phyloP scores from a whole-genome alignment of 2,113 vertebrate genomes.

The Cercopithecus mona region DNA sequence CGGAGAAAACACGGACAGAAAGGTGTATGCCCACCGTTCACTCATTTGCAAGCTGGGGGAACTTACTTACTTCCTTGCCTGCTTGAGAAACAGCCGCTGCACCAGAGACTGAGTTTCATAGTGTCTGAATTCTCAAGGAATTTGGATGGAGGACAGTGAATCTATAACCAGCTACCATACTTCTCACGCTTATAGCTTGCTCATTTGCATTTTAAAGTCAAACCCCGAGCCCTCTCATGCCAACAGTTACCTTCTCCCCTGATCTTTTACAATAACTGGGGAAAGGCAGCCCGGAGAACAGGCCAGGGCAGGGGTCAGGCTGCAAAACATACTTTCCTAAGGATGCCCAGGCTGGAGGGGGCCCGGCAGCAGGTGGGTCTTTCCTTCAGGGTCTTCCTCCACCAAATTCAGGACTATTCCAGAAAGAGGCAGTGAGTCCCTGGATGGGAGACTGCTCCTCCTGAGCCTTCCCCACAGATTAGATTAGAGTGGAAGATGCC shows the following conservation, averaged over 20 bases:
- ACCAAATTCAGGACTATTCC: not conserved
- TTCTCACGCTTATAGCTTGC: not conserved
- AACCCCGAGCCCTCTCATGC: not conserved
- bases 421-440: not conserved
- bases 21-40: slow-evolving; percentile 3
- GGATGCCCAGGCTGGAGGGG: not conserved
- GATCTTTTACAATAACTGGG: not conserved
- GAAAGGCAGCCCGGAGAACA: not conserved
- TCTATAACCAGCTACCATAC: slow-evolving; percentile 63
- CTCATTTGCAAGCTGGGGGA: slow-evolving; percentile 44
- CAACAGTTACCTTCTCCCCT: not conserved
- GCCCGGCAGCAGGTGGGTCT: fast-evolving
- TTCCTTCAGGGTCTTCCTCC: not conserved
- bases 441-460: not conserved
- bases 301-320: not conserved
- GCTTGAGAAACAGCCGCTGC: slow-evolving; percentile 45
- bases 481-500: not conserved
- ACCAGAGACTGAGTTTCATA: slow-evolving; percentile 39
- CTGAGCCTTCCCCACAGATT: not conserved
- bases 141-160: not conserved
- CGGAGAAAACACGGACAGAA: slow-evolving; percentile 65
- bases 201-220: slow-evolving; percentile 46
- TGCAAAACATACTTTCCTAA: not conserved
- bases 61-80: not conserved
- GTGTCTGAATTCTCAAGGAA: slow-evolving; percentile 64